phyloP scores from a whole-genome alignment of 2,113 vertebrate species.

The Epinephelus fuscoguttatus region DNA sequence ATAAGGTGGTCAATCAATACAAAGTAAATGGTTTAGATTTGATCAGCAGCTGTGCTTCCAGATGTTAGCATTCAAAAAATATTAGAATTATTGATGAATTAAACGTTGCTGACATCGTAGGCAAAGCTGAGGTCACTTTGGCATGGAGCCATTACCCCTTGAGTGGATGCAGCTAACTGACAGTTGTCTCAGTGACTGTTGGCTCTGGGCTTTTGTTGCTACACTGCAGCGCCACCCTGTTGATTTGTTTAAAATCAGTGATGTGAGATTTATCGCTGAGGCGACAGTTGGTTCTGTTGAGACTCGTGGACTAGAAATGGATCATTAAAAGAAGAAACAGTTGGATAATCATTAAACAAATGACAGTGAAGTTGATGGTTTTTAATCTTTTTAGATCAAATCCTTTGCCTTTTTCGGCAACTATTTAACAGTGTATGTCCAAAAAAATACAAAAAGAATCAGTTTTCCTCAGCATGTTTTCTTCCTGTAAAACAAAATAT shows the following conservation, averaged over 20 bases:
- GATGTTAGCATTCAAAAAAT: background rate
- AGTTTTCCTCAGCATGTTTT: too few relatives aligned
- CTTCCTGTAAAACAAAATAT: too few relatives aligned
- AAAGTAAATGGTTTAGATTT: background rate
- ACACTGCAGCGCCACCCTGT: background rate
- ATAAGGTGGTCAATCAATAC: background rate
- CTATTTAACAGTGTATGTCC: too few relatives aligned
- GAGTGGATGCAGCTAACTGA: conserved; percentile 10
- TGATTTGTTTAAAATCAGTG: conserved; percentile 32
- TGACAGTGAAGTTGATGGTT: background rate
- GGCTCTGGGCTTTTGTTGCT: conserved; percentile 32
- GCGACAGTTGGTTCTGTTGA: background rate
- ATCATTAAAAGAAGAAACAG: background rate
- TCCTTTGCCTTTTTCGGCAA: too few relatives aligned
- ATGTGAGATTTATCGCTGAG: conserved; percentile 36
- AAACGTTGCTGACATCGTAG: conserved; percentile 7
- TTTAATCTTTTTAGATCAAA: too few relatives aligned
- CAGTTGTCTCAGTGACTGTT: conserved; percentile 30
- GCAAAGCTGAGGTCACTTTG: background rate
- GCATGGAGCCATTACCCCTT: background rate
- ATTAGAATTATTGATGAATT: background rate
- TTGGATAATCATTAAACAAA: background rate
- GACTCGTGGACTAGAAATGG: background rate
- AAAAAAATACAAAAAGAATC: too few relatives aligned
- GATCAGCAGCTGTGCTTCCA: conserved; percentile 23